Evolutionary conservation across 2,113 vertebrate genomes (phyloP).

Genomic region (Myrmecophaga tridactyla): DNA sequence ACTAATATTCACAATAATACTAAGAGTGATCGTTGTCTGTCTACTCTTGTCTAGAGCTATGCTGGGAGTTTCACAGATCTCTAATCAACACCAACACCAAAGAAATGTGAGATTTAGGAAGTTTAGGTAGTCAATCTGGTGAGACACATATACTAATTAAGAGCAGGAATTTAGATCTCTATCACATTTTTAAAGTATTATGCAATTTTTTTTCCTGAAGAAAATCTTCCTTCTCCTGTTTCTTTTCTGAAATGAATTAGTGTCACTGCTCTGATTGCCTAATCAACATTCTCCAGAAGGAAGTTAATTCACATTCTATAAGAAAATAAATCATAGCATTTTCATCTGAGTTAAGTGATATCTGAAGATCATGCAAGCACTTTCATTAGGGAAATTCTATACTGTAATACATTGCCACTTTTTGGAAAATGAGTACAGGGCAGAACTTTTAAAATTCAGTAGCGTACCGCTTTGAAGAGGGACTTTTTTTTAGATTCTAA

Average conservation of each 20-base stretch:
- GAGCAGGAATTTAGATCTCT: background rate
- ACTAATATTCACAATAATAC: background rate
- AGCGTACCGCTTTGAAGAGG: background rate
- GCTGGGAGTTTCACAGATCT: background rate
- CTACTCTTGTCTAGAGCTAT: background rate
- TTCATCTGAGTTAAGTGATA: slow-evolving; percentile 20
- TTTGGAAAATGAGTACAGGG: background rate
- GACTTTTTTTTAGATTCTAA: background rate
- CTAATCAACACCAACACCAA: background rate
- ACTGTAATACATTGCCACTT: background rate
- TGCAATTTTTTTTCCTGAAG: background rate
- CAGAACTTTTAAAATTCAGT: background rate
- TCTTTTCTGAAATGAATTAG: background rate
- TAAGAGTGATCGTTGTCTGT: background rate
- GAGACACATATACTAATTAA: background rate
- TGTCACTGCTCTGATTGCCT: background rate
- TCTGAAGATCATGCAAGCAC: background rate
- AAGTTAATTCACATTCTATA: background rate
- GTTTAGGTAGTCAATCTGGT: background rate
- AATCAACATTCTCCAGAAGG: background rate
- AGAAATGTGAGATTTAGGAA: background rate
- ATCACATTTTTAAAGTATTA: background rate
- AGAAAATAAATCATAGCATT: background rate
- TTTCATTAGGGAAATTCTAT: slow-evolving; percentile 9
- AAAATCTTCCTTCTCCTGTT: background rate